Base-by-base conservation (phyloP, 2,888 invertebrate genomes). In the Lepidocyrtinus sp. region DNA sequence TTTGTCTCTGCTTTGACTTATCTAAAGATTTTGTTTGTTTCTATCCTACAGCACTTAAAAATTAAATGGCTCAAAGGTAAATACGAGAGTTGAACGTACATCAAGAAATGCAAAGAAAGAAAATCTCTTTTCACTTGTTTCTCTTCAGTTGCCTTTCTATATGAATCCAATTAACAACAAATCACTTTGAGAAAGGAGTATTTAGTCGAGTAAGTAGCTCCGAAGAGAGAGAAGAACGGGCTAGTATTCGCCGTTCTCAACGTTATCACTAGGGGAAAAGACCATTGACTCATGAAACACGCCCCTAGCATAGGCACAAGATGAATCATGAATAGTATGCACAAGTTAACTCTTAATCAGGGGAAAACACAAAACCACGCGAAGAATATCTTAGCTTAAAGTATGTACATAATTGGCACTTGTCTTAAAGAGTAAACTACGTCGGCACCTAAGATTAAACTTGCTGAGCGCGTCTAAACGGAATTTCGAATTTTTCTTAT, bases 101-200 rank as follows among this genome's bases (percentile, higher is more conserved):
- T 15, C 26, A 68, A 36, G 45, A 45, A 50, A n/a, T 12, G 12
- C 46, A 50, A 50, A 2, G 50, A 50, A 12, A 12, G 17, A 50
- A 50, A 17, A 67, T 67, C 27, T 21, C 75, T 67, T 75, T 45
- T 65, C 46, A 36, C n/a, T n/a, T n/a, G n/a, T n/a, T n/a, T n/a
- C n/a, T n/a, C n/a, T n/a, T n/a, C n/a, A n/a, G n/a, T n/a, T n/a
- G n/a, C n/a, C n/a, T n/a, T n/a, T n/a, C n/a, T n/a, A n/a, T n/a
- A n/a, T n/a, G n/a, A 59, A 72, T 72, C 67, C 71, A 77, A 77
- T 77, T 77, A 74, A 59, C 55, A 64, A 67, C 59, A 65, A 74
- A 67, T 74, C 50, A 65, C n/a, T n/a, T 24, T 64, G 26, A 67
- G 63, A 64, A 72, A 63, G 7, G 25, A 64, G 61, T 17, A 68